phyloP scores from a whole-genome alignment of 2,797 vertebrate genomes.

The Parauchenoglanis ngamensis region DNA sequence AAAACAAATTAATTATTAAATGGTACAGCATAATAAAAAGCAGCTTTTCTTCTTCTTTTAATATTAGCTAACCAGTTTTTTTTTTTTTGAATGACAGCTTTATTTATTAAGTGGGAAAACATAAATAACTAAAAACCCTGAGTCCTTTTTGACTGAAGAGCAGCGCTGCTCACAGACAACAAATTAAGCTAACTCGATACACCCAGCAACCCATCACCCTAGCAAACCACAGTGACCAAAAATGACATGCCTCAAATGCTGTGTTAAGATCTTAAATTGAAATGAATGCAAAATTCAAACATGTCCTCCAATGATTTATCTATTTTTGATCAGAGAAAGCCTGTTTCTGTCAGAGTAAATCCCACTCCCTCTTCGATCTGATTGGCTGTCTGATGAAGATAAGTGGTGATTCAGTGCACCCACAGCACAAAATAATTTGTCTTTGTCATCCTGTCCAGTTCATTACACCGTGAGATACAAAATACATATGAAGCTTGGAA shows the following conservation, averaged over 20 bases:
- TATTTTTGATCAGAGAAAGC: constrained; percentile 36
- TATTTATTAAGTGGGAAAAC: neutral
- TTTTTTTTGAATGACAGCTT: neutral
- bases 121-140: neutral
- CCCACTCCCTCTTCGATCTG: constrained; percentile 31
- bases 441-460: constrained; percentile 34
- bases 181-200: constrained; percentile 10
- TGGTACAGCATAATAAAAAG: neutral
- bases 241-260: constrained; percentile 23
- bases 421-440: constrained; percentile 36
- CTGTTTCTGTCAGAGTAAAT: constrained; percentile 29
- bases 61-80: neutral
- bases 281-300: constrained; percentile 28
- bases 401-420: constrained; percentile 33
- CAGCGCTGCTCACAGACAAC: neutral
- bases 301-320: constrained; percentile 33
- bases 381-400: constrained; percentile 38
- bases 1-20: neutral
- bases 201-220: constrained; percentile 2
- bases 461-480: constrained; percentile 20
- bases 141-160: neutral
- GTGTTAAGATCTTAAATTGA: constrained; percentile 31
- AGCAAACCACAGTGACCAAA: constrained; percentile 12
- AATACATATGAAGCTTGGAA: constrained; percentile 25
- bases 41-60: neutral